Evolutionary conservation across 2,888 invertebrate species (phyloP).

Genomic region (Perdita meconis): DNA sequence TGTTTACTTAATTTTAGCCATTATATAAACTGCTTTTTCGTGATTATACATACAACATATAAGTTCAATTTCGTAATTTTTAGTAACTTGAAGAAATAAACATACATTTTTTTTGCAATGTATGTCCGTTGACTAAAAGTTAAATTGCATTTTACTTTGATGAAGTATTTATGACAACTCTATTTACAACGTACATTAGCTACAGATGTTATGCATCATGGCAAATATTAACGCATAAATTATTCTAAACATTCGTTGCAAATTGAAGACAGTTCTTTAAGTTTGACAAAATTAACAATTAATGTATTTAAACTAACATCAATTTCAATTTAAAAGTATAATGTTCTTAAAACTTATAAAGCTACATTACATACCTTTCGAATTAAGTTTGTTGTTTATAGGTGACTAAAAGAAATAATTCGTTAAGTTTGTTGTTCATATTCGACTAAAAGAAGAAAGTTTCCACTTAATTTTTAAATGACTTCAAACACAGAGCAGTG

Average conservation of each 20-base stretch:
- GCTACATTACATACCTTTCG: constrained; percentile 25
- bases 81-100: constrained; percentile 17
- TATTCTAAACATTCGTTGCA: constrained; percentile 26
- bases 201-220: constrained; percentile 33
- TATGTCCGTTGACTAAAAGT: constrained; percentile 12
- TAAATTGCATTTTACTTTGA: constrained; percentile 30
- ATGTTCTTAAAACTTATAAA: constrained; percentile 31
- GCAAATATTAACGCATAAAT: constrained; percentile 28
- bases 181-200: constrained; percentile 51
- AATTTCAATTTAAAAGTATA: constrained; percentile 25
- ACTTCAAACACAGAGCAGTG: constrained; percentile 35
- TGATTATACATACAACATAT: constrained; percentile 29
- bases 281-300: constrained; percentile 20
- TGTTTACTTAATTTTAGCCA: constrained; percentile 55
- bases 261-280: constrained; percentile 24
- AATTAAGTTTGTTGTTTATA: constrained; percentile 23
- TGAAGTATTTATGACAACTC: constrained; percentile 34
- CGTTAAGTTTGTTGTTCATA: too few species aligned
- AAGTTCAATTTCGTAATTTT: constrained; percentile 30
- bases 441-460: constrained; percentile 32
- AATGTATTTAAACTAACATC: constrained; percentile 39
- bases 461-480: constrained; percentile 34
- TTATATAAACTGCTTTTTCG: constrained; percentile 49
- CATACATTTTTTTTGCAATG: constrained; percentile 28
- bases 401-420: constrained; percentile 31